Base-by-base conservation (phyloP, 2,797 vertebrate genomes). In the Amniataba percoides region DNA sequence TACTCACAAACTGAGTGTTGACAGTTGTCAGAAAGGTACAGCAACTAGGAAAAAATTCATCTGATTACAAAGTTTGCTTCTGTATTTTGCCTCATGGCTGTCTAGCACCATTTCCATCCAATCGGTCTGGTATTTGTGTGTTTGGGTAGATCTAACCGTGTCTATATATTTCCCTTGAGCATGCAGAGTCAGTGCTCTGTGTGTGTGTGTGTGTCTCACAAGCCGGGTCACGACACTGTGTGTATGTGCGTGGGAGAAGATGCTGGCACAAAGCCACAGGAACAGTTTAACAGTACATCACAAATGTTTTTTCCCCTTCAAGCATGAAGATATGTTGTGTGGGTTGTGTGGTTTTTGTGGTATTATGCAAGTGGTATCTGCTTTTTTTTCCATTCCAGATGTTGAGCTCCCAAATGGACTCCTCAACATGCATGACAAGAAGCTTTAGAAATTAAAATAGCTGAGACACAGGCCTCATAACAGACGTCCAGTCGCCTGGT, bases 311-410 rank as follows among this genome's bases (percentile, higher is more conserved):
- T 0, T 16, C 65, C 61, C 67, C 53, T 31, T 71, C 77, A 58
- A 69, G 13, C 8, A 2, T 77, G 70, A 48, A 59, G 71, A 76
- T 79, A 45, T 73, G 3, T 62, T 81, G 34, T 77, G 69, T 71
- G 70, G 77, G 40, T 69, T 80, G 48, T 71, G 84, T 69, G 69
- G 61, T 69, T 84, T 68, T 71, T 63, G 55, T 78, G 53, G 40
- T 77, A 45, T 87, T 90, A 84, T 78, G 70, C 87, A 90, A 92
- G 84, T 77, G 48, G 19, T 84, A 23, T 87, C 73, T 82, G 72
- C 46, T 81, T 92, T 83, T 92, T 87, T 36, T 92, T 93, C 77
- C 78, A 85, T 89, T 86, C 83, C 92, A 93, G 86, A 90, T 90
- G 86, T 82, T 73, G 71, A 69, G 31, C 34, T 84, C 48, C 45